Evolutionary conservation across 2,113 vertebrate genomes (phyloP).

Genomic region (Platysternon megacephalum): DNA sequence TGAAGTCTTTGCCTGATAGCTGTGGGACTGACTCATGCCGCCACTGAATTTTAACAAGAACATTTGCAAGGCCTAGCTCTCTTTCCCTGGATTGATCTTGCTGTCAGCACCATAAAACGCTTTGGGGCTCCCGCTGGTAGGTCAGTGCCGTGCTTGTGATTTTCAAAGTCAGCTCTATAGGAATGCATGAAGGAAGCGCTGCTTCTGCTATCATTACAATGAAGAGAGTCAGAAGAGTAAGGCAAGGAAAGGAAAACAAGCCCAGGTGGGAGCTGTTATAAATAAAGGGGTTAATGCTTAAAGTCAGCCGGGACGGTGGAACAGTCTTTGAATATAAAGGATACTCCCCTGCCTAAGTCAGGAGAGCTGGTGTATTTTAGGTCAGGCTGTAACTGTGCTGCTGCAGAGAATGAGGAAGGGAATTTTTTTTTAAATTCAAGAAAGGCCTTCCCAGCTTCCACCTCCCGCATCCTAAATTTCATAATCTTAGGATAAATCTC

Average conservation of each 20-base stretch:
- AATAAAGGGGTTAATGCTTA: not conserved
- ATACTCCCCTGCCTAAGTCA: not conserved
- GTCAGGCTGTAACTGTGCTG: not conserved
- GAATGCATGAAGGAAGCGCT: not conserved
- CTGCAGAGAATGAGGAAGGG: not conserved
- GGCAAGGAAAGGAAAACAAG: not conserved
- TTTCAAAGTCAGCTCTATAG: not conserved
- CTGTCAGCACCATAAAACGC: not conserved
- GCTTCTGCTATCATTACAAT: not conserved
- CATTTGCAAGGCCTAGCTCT: not conserved
- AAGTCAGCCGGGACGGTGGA: not conserved
- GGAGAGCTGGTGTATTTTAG: rapidly evolving
- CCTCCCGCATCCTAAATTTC: not conserved
- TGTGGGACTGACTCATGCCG: not conserved
- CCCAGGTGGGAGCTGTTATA: not conserved
- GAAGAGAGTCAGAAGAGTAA: not conserved
- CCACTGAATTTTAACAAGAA: not conserved
- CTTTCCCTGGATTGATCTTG: not conserved
- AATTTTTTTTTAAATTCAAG: not conserved
- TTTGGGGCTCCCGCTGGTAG: not conserved
- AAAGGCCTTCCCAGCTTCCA: not conserved
- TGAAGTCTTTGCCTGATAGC: not conserved
- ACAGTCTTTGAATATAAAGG: not conserved
- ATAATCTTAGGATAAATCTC: not conserved
- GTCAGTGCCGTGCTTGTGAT: not conserved